Conservation (phyloP, 2,888 invertebrate species). For the Elmis aenea region DNA sequence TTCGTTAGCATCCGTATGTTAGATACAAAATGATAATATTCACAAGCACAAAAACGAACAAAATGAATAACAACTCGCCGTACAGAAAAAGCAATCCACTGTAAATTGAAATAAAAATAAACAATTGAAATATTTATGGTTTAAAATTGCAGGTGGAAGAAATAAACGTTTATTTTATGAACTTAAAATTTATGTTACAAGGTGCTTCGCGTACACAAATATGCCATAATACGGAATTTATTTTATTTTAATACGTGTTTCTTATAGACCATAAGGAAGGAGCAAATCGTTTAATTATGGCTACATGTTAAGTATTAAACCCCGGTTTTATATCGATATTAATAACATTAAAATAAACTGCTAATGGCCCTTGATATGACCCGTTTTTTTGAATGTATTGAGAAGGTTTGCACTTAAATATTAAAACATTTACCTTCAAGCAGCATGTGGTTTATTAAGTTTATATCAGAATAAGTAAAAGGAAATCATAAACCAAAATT, state of each 20-base stretch:
- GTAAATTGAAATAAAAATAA: slow-evolving; percentile 32
- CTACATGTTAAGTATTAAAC: slow-evolving; percentile 22
- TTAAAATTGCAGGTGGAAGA: slow-evolving; percentile 37
- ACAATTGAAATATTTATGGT: slow-evolving; percentile 37
- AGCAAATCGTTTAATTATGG: slow-evolving; percentile 26
- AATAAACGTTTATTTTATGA: slow-evolving; percentile 31
- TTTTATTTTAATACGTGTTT: slow-evolving; percentile 18
- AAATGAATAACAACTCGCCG: slow-evolving; percentile 23
- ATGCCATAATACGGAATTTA: slow-evolving; percentile 16
- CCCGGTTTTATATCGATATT: slow-evolving; percentile 25
- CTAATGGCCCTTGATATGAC: too few species aligned
- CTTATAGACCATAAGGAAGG: slow-evolving; percentile 26
- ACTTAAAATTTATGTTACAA: slow-evolving; percentile 21
- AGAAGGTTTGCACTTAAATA: too few species aligned
- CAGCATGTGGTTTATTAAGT: too few species aligned
- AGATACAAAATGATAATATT: slow-evolving; percentile 33
- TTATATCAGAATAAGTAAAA: too few species aligned
- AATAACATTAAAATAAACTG: slow-evolving; percentile 20
- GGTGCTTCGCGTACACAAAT: slow-evolving; percentile 17
- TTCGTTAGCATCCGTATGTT: slow-evolving; percentile 27
- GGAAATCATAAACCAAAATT: too few species aligned
- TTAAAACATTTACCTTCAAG: too few species aligned
- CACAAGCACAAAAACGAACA: slow-evolving; percentile 29
- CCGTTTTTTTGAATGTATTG: too few species aligned
- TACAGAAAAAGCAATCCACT: slow-evolving; percentile 26